phyloP scores from a whole-genome alignment of 2,797 vertebrate genomes.

The Labeo calbasu region DNA sequence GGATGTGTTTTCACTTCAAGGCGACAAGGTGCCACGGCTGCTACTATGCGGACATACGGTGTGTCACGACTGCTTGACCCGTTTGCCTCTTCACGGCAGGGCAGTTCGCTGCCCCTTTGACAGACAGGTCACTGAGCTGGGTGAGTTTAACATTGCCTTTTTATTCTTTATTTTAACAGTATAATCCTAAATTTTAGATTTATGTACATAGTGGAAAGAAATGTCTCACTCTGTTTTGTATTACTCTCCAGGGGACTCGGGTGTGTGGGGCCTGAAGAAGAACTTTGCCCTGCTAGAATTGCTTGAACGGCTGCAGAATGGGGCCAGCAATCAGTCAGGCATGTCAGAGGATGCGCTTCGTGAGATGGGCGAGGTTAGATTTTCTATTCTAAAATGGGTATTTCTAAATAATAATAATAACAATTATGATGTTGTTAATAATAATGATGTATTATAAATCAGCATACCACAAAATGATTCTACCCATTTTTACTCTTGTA shows the following conservation, averaged over 20 bases:
- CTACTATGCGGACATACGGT: conserved; percentile 96
- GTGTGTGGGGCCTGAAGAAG: conserved; percentile 98
- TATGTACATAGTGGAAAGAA: not conserved
- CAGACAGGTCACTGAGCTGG: conserved; percentile 94
- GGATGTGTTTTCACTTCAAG: conserved; percentile 97
- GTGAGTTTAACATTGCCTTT: conserved; percentile 66
- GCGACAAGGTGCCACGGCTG: conserved; percentile 96
- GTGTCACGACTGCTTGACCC: conserved; percentile 95
- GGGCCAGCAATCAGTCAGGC: conserved; percentile 88
- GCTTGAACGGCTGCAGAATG: conserved; percentile 94
- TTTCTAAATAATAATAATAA: not conserved
- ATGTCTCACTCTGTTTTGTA: not conserved
- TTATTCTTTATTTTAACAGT: not conserved
- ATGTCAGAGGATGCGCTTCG: conserved; percentile 87
- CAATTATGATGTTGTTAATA: not conserved
- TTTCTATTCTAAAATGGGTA: not conserved
- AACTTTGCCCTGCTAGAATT: conserved; percentile 97
- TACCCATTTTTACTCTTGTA: not conserved
- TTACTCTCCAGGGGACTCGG: conserved; percentile 87
- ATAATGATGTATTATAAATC: not conserved
- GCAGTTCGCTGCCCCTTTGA: conserved; percentile 97
- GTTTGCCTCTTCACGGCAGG: conserved; percentile 92
- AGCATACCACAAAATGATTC: not conserved
- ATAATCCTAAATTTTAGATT: not conserved
- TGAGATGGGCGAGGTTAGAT: conserved; percentile 89